Evolutionary conservation across 2,888 invertebrate genomes (phyloP), one percentile per base, ranked within the genome.

Genomic region (Branchinecta sandiegonensis): DNA sequence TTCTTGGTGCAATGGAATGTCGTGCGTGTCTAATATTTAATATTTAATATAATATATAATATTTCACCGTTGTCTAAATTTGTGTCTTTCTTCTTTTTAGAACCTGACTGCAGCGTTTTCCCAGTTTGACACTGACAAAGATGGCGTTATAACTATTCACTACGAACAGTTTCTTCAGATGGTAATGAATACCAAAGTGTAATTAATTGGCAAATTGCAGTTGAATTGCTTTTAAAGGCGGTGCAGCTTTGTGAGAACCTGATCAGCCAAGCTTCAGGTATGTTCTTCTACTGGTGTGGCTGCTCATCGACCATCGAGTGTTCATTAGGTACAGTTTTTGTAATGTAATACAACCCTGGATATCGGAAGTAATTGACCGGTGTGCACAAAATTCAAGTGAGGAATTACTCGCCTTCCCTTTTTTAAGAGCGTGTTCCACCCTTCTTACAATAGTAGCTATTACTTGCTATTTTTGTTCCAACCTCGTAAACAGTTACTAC

Each of bases 161-260:
- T 96, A 95, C 76, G 95, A 96, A 79, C 93, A 95, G 77, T 96
- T 96, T 79, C 82, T 96, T 70, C 87, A 86, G 74, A 90, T 95
- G 87, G 94, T 95, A 47, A 81, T 83, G 73, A 77, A 76, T 69
- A 70, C 71, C 13, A 69, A 70, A 47, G 64, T 71, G 47, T 71
- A 67, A 69, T 14, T 37, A 37, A 37, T 37, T 37, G 37, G 37
- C 4, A 37, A 37, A 37, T 37, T 37, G 37, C 37, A 37, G 37
- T 37, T 37, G 37, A 37, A 4, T 37, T 17, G 8, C 46, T 37
- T 2, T 13, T 23, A 14, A 13, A 64, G 17, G 11, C 37, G 5
- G 10, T 46, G 5, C n/a, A 8, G 13, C 13, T 66, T 8, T 9
- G 48, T 14, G 68, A 12, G 66, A 66, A 9, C 17, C 56, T 65